These are phyloP conservation scores for Triplophysa bombifrons DNA, from an alignment of 2,797 vertebrate species.

Conservation along the genomic window DNA sequence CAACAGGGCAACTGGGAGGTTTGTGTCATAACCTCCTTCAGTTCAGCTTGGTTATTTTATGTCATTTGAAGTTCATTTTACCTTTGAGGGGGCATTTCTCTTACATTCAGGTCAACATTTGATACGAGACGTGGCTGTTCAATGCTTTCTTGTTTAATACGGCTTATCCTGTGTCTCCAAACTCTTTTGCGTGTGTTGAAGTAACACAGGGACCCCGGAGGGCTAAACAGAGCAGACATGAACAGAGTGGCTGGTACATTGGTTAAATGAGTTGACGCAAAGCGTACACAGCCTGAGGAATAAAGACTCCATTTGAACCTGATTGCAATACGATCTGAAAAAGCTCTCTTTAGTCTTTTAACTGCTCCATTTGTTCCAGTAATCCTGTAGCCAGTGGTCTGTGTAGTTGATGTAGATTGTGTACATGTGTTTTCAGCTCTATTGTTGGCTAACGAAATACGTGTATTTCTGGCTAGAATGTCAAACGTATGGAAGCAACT, in stretches of 20 bases:
- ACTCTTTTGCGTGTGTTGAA: neutral
- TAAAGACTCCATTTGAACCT: slow-evolving; percentile 4
- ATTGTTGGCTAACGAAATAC: neutral
- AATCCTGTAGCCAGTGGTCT: neutral
- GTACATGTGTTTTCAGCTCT: neutral
- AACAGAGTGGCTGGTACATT: neutral
- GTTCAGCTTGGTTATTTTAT: neutral
- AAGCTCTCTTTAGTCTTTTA: neutral
- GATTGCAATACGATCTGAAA: neutral
- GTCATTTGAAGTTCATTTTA: neutral
- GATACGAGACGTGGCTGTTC: neutral
- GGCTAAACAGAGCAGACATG: neutral
- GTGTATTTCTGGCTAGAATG: neutral
- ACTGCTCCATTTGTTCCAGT: neutral
- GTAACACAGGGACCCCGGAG: neutral
- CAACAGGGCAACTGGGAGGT: neutral
- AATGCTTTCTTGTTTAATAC: neutral
- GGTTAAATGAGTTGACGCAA: neutral
- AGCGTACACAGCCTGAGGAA: neutral
- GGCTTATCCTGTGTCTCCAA: neutral
- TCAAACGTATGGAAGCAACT: too few species aligned
- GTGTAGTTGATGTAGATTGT: neutral
- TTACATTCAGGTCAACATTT: neutral
- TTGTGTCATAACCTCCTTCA: neutral
- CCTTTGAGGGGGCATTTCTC: neutral